These are phyloP conservation scores for Drosophila mayaguana DNA, from an alignment of 2,888 invertebrate genomes.

Conservation along the genomic window DNA sequence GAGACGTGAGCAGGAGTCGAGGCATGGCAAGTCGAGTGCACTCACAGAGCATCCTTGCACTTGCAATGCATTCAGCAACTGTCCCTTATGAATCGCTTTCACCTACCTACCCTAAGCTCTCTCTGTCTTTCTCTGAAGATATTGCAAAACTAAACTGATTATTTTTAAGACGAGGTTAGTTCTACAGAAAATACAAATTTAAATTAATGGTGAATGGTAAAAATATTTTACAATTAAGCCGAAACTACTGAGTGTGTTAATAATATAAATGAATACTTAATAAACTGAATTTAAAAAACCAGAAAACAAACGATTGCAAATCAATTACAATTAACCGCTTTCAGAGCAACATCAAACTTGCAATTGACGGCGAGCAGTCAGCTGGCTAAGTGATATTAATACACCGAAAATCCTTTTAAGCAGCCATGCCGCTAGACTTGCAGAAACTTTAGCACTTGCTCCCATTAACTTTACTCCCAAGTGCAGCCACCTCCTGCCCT, in stretches of 20 bases:
- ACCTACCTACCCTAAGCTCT: background rate
- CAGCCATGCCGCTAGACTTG: constrained; percentile 5
- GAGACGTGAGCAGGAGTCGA: background rate
- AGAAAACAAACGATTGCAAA: constrained; percentile 45
- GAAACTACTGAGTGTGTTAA: constrained; percentile 81
- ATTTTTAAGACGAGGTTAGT: constrained; percentile 74
- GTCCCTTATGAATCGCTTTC: constrained; percentile 3
- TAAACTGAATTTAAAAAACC: constrained; percentile 64
- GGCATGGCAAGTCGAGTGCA: background rate
- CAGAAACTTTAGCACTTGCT: constrained; percentile 17
- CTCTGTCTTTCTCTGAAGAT: constrained; percentile 44
- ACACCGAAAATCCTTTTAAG: constrained; percentile 27
- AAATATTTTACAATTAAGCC: constrained; percentile 66
- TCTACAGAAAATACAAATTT: constrained; percentile 42
- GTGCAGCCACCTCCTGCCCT: constrained; percentile 26
- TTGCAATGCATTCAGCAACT: background rate
- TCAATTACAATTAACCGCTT: constrained; percentile 46
- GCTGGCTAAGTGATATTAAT: constrained; percentile 67
- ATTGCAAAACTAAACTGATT: constrained; percentile 74
- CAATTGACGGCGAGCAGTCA: constrained; percentile 34
- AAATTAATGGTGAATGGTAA: constrained; percentile 55
- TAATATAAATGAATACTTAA: constrained; percentile 72
- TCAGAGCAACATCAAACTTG: constrained; percentile 28
- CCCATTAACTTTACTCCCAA: constrained; percentile 44
- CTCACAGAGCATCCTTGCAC: background rate